Percentiles rank a stretch among this genome's conserved stretches.
phyloP scores from a whole-genome alignment of 2,888 invertebrate species.

The Oscheius sp. region DNA sequence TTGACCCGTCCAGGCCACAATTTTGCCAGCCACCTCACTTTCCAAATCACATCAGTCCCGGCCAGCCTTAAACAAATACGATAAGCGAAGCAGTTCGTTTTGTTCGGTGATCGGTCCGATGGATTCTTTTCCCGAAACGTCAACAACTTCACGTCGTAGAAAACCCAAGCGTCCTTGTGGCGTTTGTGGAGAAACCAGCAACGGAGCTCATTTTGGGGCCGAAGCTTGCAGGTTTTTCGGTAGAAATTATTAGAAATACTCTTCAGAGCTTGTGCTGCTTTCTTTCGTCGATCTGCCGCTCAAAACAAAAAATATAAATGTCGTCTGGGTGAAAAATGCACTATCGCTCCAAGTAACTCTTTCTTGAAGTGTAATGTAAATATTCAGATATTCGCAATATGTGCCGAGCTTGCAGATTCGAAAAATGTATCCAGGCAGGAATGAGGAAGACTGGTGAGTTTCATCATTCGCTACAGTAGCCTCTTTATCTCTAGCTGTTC shows the following conservation, averaged over 20 bases:
- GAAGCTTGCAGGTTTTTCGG: slow-evolving; percentile 17
- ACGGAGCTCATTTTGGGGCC: slow-evolving; percentile 22
- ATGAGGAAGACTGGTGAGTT: slow-evolving; percentile 25
- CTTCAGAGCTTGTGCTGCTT: slow-evolving; percentile 22
- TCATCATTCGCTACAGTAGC: too few relatives aligned
- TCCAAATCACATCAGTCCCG: too few relatives aligned
- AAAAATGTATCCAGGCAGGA: slow-evolving; percentile 1
- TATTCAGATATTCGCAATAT: slow-evolving; percentile 1
- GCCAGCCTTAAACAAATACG: too few relatives aligned
- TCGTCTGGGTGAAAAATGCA: neutral
- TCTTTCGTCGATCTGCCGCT: slow-evolving; percentile 3
- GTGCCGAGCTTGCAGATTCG: slow-evolving; percentile 1
- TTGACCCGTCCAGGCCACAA: too few relatives aligned
- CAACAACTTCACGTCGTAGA: too few relatives aligned
- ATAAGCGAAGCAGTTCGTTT: too few relatives aligned
- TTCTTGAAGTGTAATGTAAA: neutral
- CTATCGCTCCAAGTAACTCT: neutral
- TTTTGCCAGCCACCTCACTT: too few relatives aligned
- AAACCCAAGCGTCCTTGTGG: too few relatives aligned
- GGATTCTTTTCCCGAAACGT: too few relatives aligned
- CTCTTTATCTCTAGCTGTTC: too few relatives aligned
- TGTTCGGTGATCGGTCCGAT: too few relatives aligned
- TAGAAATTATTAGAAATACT: neutral
- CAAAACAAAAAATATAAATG: slow-evolving; percentile 1
- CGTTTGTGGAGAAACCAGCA: neutral